These are phyloP conservation scores for Abramis brama DNA, from an alignment of 2,113 vertebrate genomes.

Conservation along the genomic window DNA sequence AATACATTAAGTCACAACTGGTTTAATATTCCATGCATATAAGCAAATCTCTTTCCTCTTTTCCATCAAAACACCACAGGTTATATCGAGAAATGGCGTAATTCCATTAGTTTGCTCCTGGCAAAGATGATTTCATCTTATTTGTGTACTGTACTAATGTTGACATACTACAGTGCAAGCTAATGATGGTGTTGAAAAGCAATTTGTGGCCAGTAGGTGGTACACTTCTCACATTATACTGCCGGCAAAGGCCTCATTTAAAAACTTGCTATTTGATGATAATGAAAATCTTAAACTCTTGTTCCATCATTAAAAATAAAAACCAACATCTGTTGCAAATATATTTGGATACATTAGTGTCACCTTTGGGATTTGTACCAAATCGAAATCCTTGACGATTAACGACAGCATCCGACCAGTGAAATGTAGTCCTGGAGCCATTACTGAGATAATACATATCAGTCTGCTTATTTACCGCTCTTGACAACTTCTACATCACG, in stretches of 20 bases:
- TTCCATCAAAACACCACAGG: conserved; percentile 13
- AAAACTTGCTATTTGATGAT: conserved; percentile 60
- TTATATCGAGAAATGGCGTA: conserved; percentile 5
- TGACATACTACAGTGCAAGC: conserved; percentile 5
- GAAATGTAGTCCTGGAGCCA: conserved; percentile 52
- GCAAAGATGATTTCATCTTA: conserved; percentile 24
- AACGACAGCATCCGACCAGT: conserved; percentile 59
- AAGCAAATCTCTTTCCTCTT: background rate
- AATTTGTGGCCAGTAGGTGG: conserved; percentile 75
- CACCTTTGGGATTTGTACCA: conserved; percentile 77
- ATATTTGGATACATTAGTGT: conserved; percentile 83
- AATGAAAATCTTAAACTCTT: conserved; percentile 79
- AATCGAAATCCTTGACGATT: conserved; percentile 80
- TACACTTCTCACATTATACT: conserved; percentile 75
- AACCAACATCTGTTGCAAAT: conserved; percentile 83
- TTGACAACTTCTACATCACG: conserved; percentile 53
- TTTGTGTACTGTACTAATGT: background rate
- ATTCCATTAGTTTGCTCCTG: background rate
- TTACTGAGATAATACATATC: conserved; percentile 60
- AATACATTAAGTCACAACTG: background rate
- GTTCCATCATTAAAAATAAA: conserved; percentile 84
- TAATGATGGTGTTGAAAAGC: conserved; percentile 46
- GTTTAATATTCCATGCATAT: background rate
- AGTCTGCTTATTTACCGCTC: conserved; percentile 48
- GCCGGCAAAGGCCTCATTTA: conserved; percentile 57